These are phyloP conservation scores for Saccopteryx bilineata DNA, from an alignment of 2,113 vertebrate species.

Conservation along the genomic window DNA sequence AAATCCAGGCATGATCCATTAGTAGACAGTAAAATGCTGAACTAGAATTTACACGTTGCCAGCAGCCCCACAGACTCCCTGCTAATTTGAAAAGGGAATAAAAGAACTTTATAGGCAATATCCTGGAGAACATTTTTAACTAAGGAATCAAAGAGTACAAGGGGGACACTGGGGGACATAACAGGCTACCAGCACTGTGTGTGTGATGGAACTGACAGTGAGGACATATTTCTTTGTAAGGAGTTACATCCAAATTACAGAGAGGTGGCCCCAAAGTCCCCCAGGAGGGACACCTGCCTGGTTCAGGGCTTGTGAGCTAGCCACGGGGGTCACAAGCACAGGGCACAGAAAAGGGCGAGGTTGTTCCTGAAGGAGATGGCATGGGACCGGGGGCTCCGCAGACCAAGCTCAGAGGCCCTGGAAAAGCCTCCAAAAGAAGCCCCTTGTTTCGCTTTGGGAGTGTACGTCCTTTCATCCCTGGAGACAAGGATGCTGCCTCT, in stretches of 20 bases:
- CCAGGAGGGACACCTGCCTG: neutral
- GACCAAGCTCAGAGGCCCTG: neutral
- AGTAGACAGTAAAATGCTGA: neutral
- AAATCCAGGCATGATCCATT: neutral
- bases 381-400: neutral
- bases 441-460: neutral
- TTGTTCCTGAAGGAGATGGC: too few relatives aligned
- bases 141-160: too few relatives aligned
- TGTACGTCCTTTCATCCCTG: neutral
- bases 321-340: neutral
- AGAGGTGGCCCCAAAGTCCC: neutral
- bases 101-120: fast-evolving
- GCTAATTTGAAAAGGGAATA: neutral
- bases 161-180: too few relatives aligned
- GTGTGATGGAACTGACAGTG: neutral
- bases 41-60: neutral
- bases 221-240: too few relatives aligned
- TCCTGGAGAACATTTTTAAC: neutral
- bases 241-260: neutral
- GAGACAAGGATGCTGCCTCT: neutral
- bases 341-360: neutral
- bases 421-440: neutral
- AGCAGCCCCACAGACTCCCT: neutral
- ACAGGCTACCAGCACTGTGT: neutral
- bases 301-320: neutral